Evolutionary conservation across 2,113 vertebrate genomes (phyloP), one percentile per base, ranked within the genome.

Genomic region (Toxostoma redivivum): DNA sequence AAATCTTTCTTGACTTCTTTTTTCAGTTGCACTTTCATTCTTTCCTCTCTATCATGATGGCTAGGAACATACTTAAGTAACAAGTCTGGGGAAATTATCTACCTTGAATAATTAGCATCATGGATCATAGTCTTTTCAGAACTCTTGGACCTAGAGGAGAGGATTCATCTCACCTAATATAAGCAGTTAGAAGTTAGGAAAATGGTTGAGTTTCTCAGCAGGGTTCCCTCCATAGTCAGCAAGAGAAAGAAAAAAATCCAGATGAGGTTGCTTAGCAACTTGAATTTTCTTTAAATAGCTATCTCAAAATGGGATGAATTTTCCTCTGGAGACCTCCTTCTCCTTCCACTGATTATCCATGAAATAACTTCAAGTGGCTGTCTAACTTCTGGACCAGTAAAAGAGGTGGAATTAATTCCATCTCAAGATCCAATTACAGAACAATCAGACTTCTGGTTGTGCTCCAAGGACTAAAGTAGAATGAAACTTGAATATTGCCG

Each of bases 261-360:
- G 42, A 81, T 90, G 35, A 82, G 11, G 88, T 97, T 97, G 94
- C 95, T 88, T 93, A 95, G 95, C 92, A 97, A 96, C 94, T 90
- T 60, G 30, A 83, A 54, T 90, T 93, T 88, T 88, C 76, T 76
- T 93, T 79, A 77, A 66, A 80, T 93, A 47, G 19, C 51, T 88
- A 37, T 86, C 74, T 86, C 81, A 56, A 92, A 96, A 94, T 70
- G 86, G 67, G 54, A 86, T 86, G 33, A 77, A 53, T 73, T 30
- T 92, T 90, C 54, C 82, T 90, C 76, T 92, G 71, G 82, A 93
- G 88, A 90, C 21, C 21, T 73, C 22, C 78, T 92, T 72, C 58
- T 92, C 45, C 79, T 95, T 90, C 27, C 58, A 90, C 3, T 37
- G 42, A 73, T 93, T 70, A 80, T 21, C 74, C 37, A 76, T 61